A percentile compares a stretch with the other conserved stretches of the same genome.
Conservation (phyloP, 2,797 vertebrate species). For the Galago senegalensis region DNA sequence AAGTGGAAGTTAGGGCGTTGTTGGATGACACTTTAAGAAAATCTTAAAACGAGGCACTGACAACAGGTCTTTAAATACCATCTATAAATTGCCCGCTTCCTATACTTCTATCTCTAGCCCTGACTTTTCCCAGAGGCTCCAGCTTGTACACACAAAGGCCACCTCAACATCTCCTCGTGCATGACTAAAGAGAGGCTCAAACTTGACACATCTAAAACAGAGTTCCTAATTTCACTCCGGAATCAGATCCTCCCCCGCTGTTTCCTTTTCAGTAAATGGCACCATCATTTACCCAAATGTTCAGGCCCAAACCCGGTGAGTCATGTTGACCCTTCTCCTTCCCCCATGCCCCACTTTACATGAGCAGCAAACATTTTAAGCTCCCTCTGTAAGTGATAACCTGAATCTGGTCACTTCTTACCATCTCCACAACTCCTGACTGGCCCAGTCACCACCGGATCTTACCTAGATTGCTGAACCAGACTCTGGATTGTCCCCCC, state of each 20-base stretch:
- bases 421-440: neutral
- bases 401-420: neutral
- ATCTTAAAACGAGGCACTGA: neutral
- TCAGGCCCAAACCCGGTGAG: neutral
- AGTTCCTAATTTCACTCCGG: neutral
- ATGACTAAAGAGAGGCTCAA: neutral
- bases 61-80: neutral
- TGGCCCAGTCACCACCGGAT: fast-evolving
- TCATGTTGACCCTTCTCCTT: neutral
- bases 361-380: neutral
- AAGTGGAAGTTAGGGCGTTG: neutral
- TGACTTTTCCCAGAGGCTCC: neutral
- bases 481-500: neutral
- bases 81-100: neutral
- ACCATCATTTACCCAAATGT: neutral
- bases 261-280: neutral
- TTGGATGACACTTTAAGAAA: neutral
- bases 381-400: neutral
- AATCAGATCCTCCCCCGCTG: neutral
- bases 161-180: neutral
- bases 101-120: neutral
- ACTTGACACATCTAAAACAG: neutral
- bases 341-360: neutral
- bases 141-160: neutral
- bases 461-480: no score